Base-by-base conservation (phyloP, 2,113 vertebrate species). In the Pampusana beccarii region DNA sequence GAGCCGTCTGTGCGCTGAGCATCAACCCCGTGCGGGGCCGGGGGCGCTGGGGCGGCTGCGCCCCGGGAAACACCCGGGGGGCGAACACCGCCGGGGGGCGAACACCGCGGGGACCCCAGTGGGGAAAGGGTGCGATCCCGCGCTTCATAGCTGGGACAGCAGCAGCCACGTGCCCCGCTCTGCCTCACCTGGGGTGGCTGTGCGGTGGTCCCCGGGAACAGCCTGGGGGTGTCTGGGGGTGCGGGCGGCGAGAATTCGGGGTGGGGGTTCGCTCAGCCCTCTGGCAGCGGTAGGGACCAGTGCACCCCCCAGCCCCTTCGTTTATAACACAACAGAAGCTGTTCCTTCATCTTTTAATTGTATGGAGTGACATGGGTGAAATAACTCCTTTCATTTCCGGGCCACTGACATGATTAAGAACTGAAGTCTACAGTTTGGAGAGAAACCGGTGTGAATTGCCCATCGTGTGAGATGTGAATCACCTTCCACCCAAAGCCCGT, bases 191-290 rank as follows among this genome's bases (percentile, higher is more conserved):
- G 2, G 48, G 4, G 34, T 57, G 10, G 42, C 25, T 1, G 10
- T 2, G 18, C 3, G 62, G 1, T 2, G 5, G 8, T 5, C 42
- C 8, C 5, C 6, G 33, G 20, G 36, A 16, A 5, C 0, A 7
- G 11, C 46, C 77, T 13, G 17, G 61, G 61, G 3, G 53, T 7
- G 9, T 11, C 40, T 28, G 71, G 60, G 58, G 72, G 5, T 31
- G 78, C 28, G 15, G 54, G 8, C 1, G 15, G 53, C 10, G 9
- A 24, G 16, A 5, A 28, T 51, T 31, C 1, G 6, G 16, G 38
- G 38, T 38, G 38, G 38, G 38, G 38, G 10, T 34, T 9, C 24
- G 23, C 17, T 69, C 4, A 0, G 18, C 46, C 19, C 54, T 53
- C 24, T 0, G 1, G 29, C 29, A 23, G 23, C 3, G 1, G 36